Evolutionary conservation across 2,888 invertebrate species (phyloP).

Genomic region (Lasioglossum lativentre): DNA sequence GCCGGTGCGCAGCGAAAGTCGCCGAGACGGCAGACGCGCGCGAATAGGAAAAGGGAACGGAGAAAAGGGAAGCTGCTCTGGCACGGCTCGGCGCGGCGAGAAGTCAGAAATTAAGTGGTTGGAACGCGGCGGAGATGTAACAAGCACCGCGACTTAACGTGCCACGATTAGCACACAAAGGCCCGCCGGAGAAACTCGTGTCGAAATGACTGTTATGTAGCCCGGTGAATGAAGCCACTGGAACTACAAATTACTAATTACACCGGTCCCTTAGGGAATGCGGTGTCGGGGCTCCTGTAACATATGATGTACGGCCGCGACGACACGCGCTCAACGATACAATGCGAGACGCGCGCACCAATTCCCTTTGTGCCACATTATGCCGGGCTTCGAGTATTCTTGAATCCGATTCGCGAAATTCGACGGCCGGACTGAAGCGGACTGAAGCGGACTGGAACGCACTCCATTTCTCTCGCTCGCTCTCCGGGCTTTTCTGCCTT

Average conservation of each 20-base stretch:
- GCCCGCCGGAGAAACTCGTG: constrained; percentile 35
- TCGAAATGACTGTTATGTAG: constrained; percentile 67
- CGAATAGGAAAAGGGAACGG: background rate
- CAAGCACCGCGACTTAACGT: constrained; percentile 40
- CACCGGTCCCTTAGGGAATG: constrained; percentile 67
- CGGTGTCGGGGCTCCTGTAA: constrained; percentile 55
- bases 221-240: constrained; percentile 62
- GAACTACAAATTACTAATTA: constrained; percentile 71
- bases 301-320: constrained; percentile 55
- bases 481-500: background rate
- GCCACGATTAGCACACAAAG: constrained; percentile 50
- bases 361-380: constrained; percentile 49
- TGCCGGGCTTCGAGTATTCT: constrained; percentile 43
- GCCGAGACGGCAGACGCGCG: background rate
- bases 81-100: background rate
- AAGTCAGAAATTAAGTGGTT: constrained; percentile 23
- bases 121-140: background rate
- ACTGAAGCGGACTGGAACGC: constrained; percentile 10
- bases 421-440: constrained; percentile 31
- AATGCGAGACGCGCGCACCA: constrained; percentile 45
- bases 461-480: background rate
- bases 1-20: background rate
- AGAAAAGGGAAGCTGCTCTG: background rate
- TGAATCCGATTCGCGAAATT: constrained; percentile 50
- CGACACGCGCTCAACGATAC: constrained; percentile 56